A percentile compares a stretch with the other conserved stretches of the same genome.
phyloP scores from a whole-genome alignment of 2,113 vertebrate species.

The Lepidiolamprologus cunningtoni region DNA sequence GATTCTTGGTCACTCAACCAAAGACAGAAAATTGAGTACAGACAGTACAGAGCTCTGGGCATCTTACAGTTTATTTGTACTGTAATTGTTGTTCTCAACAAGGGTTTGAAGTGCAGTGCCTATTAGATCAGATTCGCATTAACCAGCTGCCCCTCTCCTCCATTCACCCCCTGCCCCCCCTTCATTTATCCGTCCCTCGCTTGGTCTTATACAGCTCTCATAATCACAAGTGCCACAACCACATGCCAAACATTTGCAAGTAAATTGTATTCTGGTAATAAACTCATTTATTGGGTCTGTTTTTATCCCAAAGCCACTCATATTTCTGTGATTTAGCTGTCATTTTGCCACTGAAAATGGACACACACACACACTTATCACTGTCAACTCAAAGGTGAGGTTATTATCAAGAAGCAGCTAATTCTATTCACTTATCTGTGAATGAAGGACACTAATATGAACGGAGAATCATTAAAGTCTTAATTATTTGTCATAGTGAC shows the following conservation, averaged over 20 bases:
- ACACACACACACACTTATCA: constrained; percentile 20
- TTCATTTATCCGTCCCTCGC: constrained; percentile 17
- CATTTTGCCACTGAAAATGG: constrained; percentile 26
- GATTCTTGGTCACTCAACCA: neutral
- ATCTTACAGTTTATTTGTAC: neutral
- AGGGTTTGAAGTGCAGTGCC: constrained; percentile 8
- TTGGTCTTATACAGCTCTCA: constrained; percentile 7
- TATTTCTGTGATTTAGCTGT: constrained; percentile 56
- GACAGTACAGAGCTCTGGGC: neutral
- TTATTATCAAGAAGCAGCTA: constrained; percentile 47
- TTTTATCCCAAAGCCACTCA: constrained; percentile 41
- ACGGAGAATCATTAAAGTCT: constrained; percentile 38
- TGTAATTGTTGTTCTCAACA: constrained; percentile 33
- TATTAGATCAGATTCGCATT: constrained; percentile 42
- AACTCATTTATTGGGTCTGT: constrained; percentile 45
- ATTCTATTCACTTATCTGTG: constrained; percentile 50
- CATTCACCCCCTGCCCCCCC: neutral
- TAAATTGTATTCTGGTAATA: constrained; percentile 70
- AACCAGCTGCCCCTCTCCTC: constrained; percentile 25
- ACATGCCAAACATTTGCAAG: constrained; percentile 66
- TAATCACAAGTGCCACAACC: constrained; percentile 62
- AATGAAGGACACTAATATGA: constrained; percentile 47
- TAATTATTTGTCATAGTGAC: constrained; percentile 54
- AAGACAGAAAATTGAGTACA: neutral
- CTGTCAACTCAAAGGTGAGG: constrained; percentile 51